These are phyloP conservation scores for Halcyon leucocephala DNA, from an alignment of 2,797 vertebrate genomes.

Conservation along the genomic window DNA sequence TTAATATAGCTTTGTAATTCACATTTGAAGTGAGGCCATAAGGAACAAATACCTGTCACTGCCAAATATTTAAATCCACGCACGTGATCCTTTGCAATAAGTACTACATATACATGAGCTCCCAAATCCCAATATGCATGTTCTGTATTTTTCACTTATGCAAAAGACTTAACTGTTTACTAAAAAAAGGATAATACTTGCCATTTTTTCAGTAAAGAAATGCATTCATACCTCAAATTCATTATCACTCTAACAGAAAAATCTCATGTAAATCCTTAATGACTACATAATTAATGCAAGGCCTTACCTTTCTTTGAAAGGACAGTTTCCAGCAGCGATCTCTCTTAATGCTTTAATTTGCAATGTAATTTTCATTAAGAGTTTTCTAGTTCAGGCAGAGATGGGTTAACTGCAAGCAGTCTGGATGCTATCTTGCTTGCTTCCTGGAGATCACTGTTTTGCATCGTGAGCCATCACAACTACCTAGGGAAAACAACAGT, in stretches of 20 bases:
- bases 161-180: not conserved
- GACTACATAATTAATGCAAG: not conserved
- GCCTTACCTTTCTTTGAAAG: slow-evolving; percentile 43
- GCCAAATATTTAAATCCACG: not conserved
- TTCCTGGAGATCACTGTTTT: slow-evolving; percentile 66
- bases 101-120: not conserved
- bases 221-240: not conserved
- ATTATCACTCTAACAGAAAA: not conserved
- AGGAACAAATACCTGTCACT: not conserved
- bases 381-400: slow-evolving; percentile 36
- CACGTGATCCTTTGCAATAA: not conserved
- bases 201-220: not conserved
- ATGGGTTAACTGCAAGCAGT: slow-evolving; percentile 19
- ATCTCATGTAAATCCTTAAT: not conserved
- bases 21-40: not conserved
- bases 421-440: slow-evolving; percentile 39
- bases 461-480: slow-evolving; percentile 45
- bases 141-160: not conserved
- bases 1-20: not conserved
- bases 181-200: not conserved
- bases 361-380: not conserved
- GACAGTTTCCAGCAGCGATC: not conserved
- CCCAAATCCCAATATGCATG: not conserved
- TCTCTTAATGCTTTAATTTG: slow-evolving; percentile 1
- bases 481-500: slow-evolving; percentile 56